Evolutionary conservation across 2,888 invertebrate species (phyloP).

Genomic region (Calameuta pallipes): DNA sequence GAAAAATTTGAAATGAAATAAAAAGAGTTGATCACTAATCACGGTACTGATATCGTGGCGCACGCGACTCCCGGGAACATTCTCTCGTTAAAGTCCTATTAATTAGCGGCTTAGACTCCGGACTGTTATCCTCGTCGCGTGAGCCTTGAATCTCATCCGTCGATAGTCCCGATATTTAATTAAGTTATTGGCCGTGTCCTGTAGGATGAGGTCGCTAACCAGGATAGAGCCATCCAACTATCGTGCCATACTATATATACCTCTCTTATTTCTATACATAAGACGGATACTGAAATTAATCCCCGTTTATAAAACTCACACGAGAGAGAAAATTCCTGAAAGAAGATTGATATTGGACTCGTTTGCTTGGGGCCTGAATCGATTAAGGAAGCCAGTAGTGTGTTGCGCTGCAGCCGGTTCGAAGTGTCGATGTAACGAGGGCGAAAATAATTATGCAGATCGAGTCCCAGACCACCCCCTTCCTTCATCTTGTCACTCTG

Average conservation of each 20-base stretch:
- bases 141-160: slow-evolving; percentile 2
- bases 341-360: slow-evolving; percentile 24
- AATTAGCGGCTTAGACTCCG: slow-evolving; percentile 30
- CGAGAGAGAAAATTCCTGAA: not conserved
- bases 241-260: not conserved
- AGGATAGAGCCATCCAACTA: not conserved
- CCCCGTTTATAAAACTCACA: not conserved
- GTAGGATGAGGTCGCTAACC: not conserved
- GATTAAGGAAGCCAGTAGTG: slow-evolving; percentile 21
- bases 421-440: slow-evolving; percentile 33
- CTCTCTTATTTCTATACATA: not conserved
- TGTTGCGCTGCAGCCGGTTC: slow-evolving; percentile 10
- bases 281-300: not conserved
- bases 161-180: slow-evolving; percentile 34
- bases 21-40: not conserved
- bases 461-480: slow-evolving; percentile 13
- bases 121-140: not conserved
- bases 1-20: not conserved
- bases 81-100: slow-evolving; percentile 41
- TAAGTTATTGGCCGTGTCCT: slow-evolving; percentile 37
- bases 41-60: not conserved
- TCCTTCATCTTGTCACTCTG: slow-evolving; percentile 21
- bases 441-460: slow-evolving; percentile 38
- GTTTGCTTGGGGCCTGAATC: slow-evolving; percentile 25
- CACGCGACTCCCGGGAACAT: not conserved